A percentile compares a stretch with the other conserved stretches of the same genome.
These are phyloP conservation scores for Auanema freiburgensis DNA, from an alignment of 2,888 invertebrate genomes.

Conservation along the genomic window DNA sequence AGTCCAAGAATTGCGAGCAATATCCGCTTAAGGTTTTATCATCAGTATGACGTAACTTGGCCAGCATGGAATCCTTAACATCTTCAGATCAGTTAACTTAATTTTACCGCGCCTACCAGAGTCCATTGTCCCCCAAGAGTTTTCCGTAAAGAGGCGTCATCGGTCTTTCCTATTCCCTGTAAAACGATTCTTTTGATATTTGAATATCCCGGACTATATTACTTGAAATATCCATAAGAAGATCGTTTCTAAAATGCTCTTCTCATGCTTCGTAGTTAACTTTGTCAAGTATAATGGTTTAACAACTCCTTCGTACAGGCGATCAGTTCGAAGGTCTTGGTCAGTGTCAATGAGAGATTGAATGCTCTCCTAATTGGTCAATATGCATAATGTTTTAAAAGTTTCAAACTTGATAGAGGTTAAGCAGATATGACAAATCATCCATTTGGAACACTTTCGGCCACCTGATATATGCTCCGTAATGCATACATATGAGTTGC, in stretches of 20 bases:
- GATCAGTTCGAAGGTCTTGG: conserved; percentile 6
- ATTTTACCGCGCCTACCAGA: background rate
- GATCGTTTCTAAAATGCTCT: background rate
- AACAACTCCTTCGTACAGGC: conserved; percentile 7
- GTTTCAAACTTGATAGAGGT: too few species aligned
- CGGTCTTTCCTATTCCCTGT: conserved; percentile 15
- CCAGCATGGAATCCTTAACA: background rate
- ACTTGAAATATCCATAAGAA: conserved; percentile 17
- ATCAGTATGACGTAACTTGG: background rate
- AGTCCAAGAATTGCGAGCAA: too few species aligned
- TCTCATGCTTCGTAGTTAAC: conserved; percentile 4
- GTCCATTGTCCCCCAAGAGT: background rate
- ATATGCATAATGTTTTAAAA: too few species aligned
- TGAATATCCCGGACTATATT: background rate
- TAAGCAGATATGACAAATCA: too few species aligned
- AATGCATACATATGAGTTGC: too few species aligned
- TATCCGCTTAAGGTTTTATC: too few species aligned
- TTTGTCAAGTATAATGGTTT: conserved; percentile 9
- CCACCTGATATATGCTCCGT: too few species aligned
- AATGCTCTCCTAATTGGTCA: too few species aligned
- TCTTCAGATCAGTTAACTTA: conserved; percentile 2
- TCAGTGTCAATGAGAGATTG: background rate
- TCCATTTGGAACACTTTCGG: too few species aligned
- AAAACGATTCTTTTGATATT: background rate
- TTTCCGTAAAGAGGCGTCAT: conserved; percentile 2